Evolutionary conservation across 2,888 invertebrate species (phyloP).

Genomic region (Aphidius colemani): DNA sequence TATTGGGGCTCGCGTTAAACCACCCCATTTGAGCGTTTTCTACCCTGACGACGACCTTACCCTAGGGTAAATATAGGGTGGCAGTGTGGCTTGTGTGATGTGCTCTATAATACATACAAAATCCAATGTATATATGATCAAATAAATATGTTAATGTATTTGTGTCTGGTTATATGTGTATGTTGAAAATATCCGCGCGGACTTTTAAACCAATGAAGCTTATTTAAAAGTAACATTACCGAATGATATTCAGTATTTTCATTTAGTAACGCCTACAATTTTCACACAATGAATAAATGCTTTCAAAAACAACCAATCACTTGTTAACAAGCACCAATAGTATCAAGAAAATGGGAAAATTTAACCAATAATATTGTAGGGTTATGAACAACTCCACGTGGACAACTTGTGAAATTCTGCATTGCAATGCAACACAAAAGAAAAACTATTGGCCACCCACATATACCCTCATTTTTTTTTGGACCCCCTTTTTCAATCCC

Average conservation of each 20-base stretch:
- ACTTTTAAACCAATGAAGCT: conserved; percentile 28
- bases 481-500: neutral
- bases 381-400: conserved; percentile 27
- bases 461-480: conserved; percentile 37
- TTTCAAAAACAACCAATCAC: conserved; percentile 50
- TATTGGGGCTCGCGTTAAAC: conserved; percentile 59
- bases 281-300: conserved; percentile 33
- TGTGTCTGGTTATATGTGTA: neutral
- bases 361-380: neutral
- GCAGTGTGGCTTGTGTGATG: conserved; percentile 36
- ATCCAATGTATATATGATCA: conserved; percentile 12
- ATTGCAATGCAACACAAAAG: conserved; percentile 37
- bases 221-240: conserved; percentile 40
- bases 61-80: conserved; percentile 49
- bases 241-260: conserved; percentile 43
- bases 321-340: neutral
- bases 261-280: conserved; percentile 45
- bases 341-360: conserved; percentile 7
- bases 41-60: conserved; percentile 59
- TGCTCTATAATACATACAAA: neutral
- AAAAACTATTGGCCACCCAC: conserved; percentile 60
- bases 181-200: conserved; percentile 35
- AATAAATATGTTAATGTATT: no score
- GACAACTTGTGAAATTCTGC: conserved; percentile 21
- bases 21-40: conserved; percentile 61